phyloP scores from a whole-genome alignment of 2,797 vertebrate genomes.

The Distichodus sexfasciatus region DNA sequence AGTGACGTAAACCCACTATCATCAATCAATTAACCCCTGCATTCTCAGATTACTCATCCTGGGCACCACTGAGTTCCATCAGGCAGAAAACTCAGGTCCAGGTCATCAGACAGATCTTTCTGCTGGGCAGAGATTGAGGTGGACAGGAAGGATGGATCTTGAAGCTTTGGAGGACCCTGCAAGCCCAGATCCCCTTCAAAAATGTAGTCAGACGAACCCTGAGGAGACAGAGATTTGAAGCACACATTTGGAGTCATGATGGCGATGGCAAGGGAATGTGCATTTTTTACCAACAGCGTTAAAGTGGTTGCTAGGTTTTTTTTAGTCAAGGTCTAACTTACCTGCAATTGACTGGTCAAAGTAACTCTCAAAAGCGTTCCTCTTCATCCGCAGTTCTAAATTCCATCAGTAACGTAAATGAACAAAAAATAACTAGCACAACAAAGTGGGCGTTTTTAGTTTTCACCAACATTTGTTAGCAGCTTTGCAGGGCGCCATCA shows the following conservation, averaged over 20 bases:
- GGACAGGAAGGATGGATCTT: conserved; percentile 49
- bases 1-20: conserved; percentile 50
- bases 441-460: background rate
- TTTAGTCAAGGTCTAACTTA: conserved; percentile 56
- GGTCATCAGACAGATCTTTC: conserved; percentile 65
- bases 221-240: background rate
- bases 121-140: conserved; percentile 46
- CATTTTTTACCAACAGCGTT: no score
- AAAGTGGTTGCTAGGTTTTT: no score
- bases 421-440: background rate
- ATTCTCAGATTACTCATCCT: conserved; percentile 60
- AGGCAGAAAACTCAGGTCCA: conserved; percentile 91
- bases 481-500: background rate
- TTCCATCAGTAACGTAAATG: conserved; percentile 3
- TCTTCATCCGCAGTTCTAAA: conserved; percentile 70
- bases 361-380: conserved; percentile 73
- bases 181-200: conserved; percentile 70
- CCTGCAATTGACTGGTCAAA: conserved; percentile 80
- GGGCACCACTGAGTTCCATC: conserved; percentile 81
- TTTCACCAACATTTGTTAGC: background rate
- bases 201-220: conserved; percentile 58
- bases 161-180: conserved; percentile 55
- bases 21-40: background rate
- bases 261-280: no score
- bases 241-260: no score